Percentiles rank a stretch among this genome's conserved stretches.
Evolutionary conservation across 2,113 vertebrate species (phyloP).

Genomic region (Hyaena hyaena): DNA sequence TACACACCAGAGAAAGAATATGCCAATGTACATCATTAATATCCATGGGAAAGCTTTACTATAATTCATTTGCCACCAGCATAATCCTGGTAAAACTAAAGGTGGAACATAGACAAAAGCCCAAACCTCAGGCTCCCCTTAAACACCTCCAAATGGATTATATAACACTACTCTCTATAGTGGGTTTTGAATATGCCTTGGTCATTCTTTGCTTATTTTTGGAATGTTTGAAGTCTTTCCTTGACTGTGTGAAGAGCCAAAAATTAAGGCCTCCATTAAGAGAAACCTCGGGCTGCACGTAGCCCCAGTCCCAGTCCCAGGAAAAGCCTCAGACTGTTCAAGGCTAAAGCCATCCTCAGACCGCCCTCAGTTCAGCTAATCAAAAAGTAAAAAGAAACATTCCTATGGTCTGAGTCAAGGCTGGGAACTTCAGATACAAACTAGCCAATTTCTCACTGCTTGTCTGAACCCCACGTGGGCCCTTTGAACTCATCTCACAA

Average conservation of each 20-base stretch:
- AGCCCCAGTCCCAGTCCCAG: no score
- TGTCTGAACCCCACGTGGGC: no score
- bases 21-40: not conserved
- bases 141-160: not conserved
- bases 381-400: no score
- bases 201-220: not conserved
- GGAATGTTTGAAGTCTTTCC: not conserved
- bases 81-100: constrained; percentile 20
- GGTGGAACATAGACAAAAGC: not conserved
- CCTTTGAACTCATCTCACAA: no score
- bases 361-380: no score
- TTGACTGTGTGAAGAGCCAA: not conserved
- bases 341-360: no score
- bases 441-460: no score
- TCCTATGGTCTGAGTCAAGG: no score
- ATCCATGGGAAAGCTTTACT: not conserved
- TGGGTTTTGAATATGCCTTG: not conserved
- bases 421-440: no score
- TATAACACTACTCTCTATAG: not conserved
- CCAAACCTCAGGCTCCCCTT: not conserved
- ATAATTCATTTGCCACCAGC: not conserved
- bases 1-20: not conserved
- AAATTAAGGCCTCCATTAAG: no score
- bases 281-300: no score
- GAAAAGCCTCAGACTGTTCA: no score